These are phyloP conservation scores for Tholera decimalis DNA, from an alignment of 2,888 invertebrate genomes.

Conservation along the genomic window DNA sequence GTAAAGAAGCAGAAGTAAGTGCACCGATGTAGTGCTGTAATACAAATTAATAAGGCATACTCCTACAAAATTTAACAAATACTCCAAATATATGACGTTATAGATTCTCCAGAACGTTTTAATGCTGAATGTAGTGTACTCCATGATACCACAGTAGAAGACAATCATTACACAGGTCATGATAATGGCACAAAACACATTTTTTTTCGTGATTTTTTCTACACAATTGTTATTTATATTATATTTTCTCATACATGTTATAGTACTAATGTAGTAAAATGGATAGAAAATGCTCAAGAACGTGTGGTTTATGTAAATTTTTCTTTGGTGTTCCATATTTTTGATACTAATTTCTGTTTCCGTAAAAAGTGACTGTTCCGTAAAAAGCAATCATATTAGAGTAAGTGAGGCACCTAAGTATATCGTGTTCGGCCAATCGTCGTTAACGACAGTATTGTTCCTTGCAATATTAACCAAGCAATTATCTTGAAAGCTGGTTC, in stretches of 20 bases:
- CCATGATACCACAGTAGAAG: conserved; percentile 17
- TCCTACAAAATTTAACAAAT: conserved; percentile 14
- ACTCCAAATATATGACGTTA: conserved; percentile 36
- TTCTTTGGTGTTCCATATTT: conserved; percentile 4
- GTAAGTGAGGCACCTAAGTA: background rate
- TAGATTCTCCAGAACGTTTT: conserved; percentile 16
- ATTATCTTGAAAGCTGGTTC: conserved; percentile 33
- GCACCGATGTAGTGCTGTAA: conserved; percentile 28
- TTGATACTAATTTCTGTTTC: background rate
- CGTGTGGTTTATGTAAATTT: conserved; percentile 1
- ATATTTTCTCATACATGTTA: conserved; percentile 40
- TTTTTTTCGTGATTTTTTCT: conserved; percentile 30
- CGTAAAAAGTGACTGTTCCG: background rate
- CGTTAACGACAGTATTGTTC: conserved; percentile 14
- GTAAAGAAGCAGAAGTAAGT: conserved; percentile 26
- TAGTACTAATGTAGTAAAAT: conserved; percentile 32
- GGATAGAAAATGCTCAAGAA: conserved; percentile 44
- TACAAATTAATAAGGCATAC: conserved; percentile 38
- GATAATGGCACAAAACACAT: conserved; percentile 16
- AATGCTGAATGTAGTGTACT: conserved; percentile 12
- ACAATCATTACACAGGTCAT: conserved; percentile 8
- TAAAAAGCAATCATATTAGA: background rate
- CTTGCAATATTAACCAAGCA: conserved; percentile 4
- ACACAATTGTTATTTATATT: conserved; percentile 32
- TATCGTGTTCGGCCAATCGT: background rate